Conservation (phyloP, 2,797 vertebrate species). For the Sebastes paucispinis region DNA sequence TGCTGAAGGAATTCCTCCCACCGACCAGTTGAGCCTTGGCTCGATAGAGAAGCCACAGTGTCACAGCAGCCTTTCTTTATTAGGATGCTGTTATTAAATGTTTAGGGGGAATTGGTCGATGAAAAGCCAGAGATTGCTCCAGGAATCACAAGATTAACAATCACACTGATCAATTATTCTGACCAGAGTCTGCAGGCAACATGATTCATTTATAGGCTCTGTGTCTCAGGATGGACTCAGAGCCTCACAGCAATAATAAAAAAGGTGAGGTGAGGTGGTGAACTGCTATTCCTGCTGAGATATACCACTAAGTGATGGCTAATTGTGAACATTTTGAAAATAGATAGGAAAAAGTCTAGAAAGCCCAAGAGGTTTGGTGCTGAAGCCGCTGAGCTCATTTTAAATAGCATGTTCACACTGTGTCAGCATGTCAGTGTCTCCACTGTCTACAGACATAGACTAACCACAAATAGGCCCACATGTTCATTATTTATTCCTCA, state of each 20-base stretch:
- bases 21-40: conserved; percentile 22
- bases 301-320: conserved; percentile 66
- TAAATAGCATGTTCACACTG: conserved; percentile 2
- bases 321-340: conserved; percentile 82
- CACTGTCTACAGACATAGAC: background rate
- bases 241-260: background rate
- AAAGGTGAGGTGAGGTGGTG: conserved; percentile 14
- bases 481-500: background rate
- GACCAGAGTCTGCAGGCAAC: conserved; percentile 3
- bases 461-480: background rate
- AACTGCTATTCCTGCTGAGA: conserved; percentile 11
- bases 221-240: background rate
- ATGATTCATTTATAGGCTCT: background rate
- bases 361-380: conserved; percentile 39
- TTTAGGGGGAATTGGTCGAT: background rate
- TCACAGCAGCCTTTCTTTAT: background rate
- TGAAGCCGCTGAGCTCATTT: conserved; percentile 14
- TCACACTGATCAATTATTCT: conserved; percentile 25
- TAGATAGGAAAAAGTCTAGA: conserved; percentile 14
- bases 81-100: background rate
- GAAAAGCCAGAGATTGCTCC: conserved; percentile 7
- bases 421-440: conserved; percentile 5
- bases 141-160: conserved; percentile 7
- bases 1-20: conserved; percentile 8
- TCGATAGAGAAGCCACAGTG: background rate